These are phyloP conservation scores for Macrobrachium rosenbergii DNA, from an alignment of 1,140 invertebrate genomes.

Conservation along the genomic window DNA sequence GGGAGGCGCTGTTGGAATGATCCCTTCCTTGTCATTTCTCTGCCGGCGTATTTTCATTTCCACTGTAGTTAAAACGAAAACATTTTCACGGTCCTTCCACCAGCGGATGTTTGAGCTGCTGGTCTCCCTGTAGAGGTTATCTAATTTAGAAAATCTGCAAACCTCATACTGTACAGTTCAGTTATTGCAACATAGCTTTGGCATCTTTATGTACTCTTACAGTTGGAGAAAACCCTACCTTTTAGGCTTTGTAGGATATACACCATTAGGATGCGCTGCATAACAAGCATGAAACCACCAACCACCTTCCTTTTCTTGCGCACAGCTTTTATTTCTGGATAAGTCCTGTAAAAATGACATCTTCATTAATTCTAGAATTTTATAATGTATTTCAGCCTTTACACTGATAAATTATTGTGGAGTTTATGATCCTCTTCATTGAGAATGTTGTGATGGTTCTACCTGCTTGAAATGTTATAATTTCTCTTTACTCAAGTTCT, in stretches of 20 bases:
- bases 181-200: too few species aligned
- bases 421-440: too few species aligned
- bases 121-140: background rate
- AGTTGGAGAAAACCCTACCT: background rate
- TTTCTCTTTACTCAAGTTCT: too few species aligned
- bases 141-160: background rate
- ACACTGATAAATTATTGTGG: too few species aligned
- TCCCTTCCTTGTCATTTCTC: background rate
- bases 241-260: conserved; percentile 59
- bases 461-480: too few species aligned
- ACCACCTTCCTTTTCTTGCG: conserved; percentile 66
- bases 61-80: conserved; percentile 35
- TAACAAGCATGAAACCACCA: conserved; percentile 69
- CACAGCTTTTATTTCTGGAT: conserved; percentile 66
- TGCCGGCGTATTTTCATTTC: conserved; percentile 48
- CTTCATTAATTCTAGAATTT: too few species aligned
- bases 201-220: background rate
- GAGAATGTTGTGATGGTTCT: too few species aligned
- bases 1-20: background rate
- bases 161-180: background rate
- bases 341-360: conserved; percentile 46
- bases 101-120: conserved; percentile 43
- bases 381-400: too few species aligned
- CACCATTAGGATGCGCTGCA: conserved; percentile 68
- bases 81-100: conserved; percentile 39